Evolutionary conservation across 2,888 invertebrate genomes (phyloP), one percentile per base, ranked within the genome.

Genomic region (Agrotis clavis): DNA sequence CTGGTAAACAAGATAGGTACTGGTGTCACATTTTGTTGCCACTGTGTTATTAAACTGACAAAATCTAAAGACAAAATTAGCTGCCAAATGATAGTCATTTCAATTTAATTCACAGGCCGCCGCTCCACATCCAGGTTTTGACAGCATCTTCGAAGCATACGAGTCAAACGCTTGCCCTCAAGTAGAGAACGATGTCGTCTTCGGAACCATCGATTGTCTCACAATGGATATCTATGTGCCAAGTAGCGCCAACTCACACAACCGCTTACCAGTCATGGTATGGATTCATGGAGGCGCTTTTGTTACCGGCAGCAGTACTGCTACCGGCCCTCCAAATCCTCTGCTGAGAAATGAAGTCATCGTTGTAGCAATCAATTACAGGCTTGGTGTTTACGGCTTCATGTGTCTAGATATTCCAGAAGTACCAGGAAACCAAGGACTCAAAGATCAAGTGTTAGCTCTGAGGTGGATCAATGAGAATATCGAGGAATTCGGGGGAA

Each of bases 381-480:
- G 82, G 2, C 71, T 82, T 4, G 82, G 82, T 19, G 71, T 84
- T 7, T 90, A 86, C 35, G 91, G 91, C 5, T 91, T 91, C 35
- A 79, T 91, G 67, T 85, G 85, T 45, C 30, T 84, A 0, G 77
- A 77, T 21, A 77, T 71, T 60, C 84, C 87, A 3, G 86, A 88
- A 9, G 83, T 89, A 11, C 87, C 91, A 4, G 91, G 91, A 5
- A 91, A 91, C 69, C 89, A 89, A 73, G 91, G 90, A 6, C 66
- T 91, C 1, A 91, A 89, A 75, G 91, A 91, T 60, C 89, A 89
- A 65, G 59, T 86, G 0, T 48, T 87, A 25, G 91, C 90, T 18
- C 56, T 91, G 16, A 77, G 84, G 18, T 91, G 91, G 91, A 77
- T 91, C 4, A 87, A 88, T 41, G 80, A 86, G 2, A 90, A 92